Base-by-base conservation (phyloP, 2,113 vertebrate genomes). In the Maccullochella peelii region DNA sequence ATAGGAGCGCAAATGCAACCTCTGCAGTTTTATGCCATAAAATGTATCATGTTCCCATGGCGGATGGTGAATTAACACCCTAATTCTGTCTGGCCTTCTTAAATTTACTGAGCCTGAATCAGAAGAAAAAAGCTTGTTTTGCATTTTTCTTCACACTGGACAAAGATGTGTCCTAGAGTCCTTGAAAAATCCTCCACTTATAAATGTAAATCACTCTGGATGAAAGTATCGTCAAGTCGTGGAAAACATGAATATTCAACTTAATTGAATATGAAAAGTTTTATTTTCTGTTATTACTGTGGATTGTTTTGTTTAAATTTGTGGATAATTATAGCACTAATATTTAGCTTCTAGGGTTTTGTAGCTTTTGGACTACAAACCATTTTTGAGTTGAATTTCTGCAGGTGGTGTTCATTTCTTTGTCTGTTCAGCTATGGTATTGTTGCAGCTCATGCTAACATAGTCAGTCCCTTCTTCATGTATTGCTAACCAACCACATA, bases 21-120 rank as follows among this genome's bases (percentile, higher is more conserved):
- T 6, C 23, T 72, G 78, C 68, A 75, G 33, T 77, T 88, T 87
- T 11, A 10, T 30, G 49, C 15, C 9, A 1, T 79, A 50, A 33
- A 72, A 84, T 77, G 61, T 69, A 69, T 88, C 12, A 59, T 8
- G 3, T 74, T 61, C 73, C 77, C 27, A 3, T 0, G 23, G 18
- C 20, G 70, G 40, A 38, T 42, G 23, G 25, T 59, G 25, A 73
- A 75, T 38, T 5, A 55, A 52, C 59, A 14, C 18, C 18, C 47
- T n/a, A n/a, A n/a, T n/a, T n/a, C n/a, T 27, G 5, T 23, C 63
- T 55, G 57, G 23, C 3, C n/a, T 50, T 44, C 16, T 44, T 23
- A 9, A 50, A 23, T 36, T 40, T 42, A 20, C 30, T 36, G 9
- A 36, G 49, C 49, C 18, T 33, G 7, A 33, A 33, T 63, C 25